Evolutionary conservation across 2,888 invertebrate genomes (phyloP).

Genomic region (Leptinotarsa juncta): DNA sequence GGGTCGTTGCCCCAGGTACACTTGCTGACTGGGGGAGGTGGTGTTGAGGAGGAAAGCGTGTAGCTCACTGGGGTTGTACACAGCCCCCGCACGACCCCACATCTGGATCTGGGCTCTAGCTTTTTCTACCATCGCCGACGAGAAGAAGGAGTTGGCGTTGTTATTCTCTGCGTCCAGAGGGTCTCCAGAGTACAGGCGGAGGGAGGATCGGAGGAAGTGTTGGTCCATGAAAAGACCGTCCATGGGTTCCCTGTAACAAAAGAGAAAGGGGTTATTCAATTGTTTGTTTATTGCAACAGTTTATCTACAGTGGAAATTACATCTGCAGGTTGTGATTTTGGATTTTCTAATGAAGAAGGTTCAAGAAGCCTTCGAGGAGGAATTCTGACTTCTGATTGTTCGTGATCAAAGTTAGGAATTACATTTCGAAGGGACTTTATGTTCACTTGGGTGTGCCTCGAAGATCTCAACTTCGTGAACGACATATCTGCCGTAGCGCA

Average conservation of each 20-base stretch:
- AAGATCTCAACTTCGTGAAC: too few species aligned
- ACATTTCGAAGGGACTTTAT: too few species aligned
- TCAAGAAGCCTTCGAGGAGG: too few species aligned
- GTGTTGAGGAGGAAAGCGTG: slow-evolving; percentile 64
- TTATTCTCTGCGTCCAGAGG: slow-evolving; percentile 68
- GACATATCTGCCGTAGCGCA: too few species aligned
- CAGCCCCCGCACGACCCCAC: slow-evolving; percentile 68
- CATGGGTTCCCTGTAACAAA: slow-evolving; percentile 76
- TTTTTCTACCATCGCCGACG: slow-evolving; percentile 71
- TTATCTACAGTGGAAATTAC: not conserved
- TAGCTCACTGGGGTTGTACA: slow-evolving; percentile 68
- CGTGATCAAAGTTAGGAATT: too few species aligned
- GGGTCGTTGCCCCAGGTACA: slow-evolving; percentile 61
- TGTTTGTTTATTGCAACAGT: not conserved
- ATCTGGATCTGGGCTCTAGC: slow-evolving; percentile 68
- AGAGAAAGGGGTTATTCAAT: not conserved
- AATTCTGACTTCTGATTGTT: too few species aligned
- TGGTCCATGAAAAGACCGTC: slow-evolving; percentile 84
- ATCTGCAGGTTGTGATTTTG: not conserved
- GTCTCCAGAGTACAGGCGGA: slow-evolving; percentile 72
- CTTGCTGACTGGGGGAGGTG: slow-evolving; percentile 57
- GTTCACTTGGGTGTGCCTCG: too few species aligned
- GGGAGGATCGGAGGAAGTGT: slow-evolving; percentile 74
- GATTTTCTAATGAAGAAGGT: not conserved
- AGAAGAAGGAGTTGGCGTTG: slow-evolving; percentile 65